These are phyloP conservation scores for Pseudococcus jackbeardsleyi DNA, from an alignment of 2,888 invertebrate species.

Conservation along the genomic window DNA sequence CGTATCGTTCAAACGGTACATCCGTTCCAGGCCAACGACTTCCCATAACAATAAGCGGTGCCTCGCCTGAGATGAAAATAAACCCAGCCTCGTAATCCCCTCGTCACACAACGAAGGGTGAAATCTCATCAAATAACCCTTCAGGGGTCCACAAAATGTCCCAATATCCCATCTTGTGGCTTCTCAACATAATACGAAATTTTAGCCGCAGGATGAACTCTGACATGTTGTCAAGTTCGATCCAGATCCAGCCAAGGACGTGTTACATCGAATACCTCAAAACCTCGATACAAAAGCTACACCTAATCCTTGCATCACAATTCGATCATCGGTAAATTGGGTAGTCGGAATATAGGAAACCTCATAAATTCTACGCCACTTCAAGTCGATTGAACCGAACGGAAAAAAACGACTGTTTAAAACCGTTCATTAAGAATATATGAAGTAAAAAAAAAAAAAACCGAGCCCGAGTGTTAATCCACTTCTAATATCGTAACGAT, in stretches of 20 bases:
- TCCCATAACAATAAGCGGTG: no score
- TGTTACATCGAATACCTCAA: constrained; percentile 20
- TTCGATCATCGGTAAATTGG: neutral
- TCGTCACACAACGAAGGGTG: no score
- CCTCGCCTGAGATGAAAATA: no score
- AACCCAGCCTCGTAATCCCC: no score
- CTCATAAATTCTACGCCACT: neutral
- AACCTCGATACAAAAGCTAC: neutral
- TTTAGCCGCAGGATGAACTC: neutral
- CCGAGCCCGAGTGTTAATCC: constrained; percentile 24
- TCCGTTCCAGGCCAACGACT: no score
- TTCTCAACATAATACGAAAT: neutral
- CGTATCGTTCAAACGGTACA: no score
- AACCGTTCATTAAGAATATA: constrained; percentile 1
- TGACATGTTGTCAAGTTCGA: neutral
- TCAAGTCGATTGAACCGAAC: neutral
- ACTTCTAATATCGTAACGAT: constrained; percentile 32
- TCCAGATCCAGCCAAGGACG: neutral
- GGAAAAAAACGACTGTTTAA: neutral
- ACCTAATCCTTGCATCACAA: neutral
- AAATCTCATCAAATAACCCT: no score
- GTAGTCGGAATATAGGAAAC: neutral
- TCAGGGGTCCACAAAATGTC: neutral
- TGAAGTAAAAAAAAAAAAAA: neutral
- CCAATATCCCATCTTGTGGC: neutral